Evolutionary conservation across 1,140 invertebrate species (phyloP).

Genomic region (Zaprionus gabonicus): DNA sequence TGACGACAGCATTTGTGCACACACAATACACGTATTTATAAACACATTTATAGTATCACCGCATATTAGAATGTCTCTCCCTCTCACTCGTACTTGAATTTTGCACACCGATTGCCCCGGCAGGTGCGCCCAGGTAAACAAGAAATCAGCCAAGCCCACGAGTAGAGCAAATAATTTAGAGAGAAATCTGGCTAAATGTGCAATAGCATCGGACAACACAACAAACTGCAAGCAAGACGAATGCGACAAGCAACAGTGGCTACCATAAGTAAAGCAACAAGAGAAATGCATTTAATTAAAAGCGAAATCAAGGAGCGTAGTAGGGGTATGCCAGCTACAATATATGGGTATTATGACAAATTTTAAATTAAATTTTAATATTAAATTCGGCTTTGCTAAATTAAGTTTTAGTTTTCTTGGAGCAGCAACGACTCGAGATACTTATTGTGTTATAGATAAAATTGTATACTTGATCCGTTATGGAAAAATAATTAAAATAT

Average conservation of each 20-base stretch:
- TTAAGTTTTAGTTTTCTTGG: too few relatives aligned
- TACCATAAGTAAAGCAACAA: conserved; percentile 31
- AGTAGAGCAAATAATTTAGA: conserved; percentile 24
- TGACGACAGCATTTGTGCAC: neutral
- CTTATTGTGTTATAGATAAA: too few relatives aligned
- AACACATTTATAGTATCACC: neutral
- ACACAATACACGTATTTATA: neutral
- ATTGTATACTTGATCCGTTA: too few relatives aligned
- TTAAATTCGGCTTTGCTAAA: too few relatives aligned
- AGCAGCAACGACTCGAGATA: too few relatives aligned
- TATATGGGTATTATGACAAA: too few relatives aligned
- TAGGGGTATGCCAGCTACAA: too few relatives aligned
- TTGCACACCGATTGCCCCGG: neutral
- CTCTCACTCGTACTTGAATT: neutral
- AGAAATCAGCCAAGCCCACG: conserved; percentile 35
- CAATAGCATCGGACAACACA: conserved; percentile 1
- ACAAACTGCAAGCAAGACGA: conserved; percentile 10
- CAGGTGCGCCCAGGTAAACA: conserved; percentile 54
- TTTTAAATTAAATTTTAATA: too few relatives aligned
- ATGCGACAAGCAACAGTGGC: conserved; percentile 18
- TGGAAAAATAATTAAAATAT: too few relatives aligned
- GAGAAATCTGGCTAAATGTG: conserved; percentile 27
- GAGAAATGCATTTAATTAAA: conserved; percentile 39
- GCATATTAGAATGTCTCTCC: neutral
- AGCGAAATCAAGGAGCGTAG: neutral